Base-by-base conservation (phyloP, 2,797 vertebrate genomes). In the Tenualosa ilisha region DNA sequence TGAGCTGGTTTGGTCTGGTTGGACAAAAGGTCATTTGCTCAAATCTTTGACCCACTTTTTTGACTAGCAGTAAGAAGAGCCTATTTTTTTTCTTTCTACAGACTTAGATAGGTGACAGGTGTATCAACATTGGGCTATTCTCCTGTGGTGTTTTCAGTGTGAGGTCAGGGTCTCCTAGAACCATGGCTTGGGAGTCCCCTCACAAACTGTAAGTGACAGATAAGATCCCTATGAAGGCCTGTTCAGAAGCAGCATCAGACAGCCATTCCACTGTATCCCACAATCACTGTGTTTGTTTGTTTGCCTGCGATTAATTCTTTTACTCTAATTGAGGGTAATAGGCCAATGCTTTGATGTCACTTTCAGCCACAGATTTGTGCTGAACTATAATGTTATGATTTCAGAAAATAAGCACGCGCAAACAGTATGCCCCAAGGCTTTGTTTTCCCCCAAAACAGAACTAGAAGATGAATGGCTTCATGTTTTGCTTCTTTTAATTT, bases 271-370 rank as follows among this genome's bases (percentile, higher is more conserved):
- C 72, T 79, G 40, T 20, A 43, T 79, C 20, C 37, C 20, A 24
- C 22, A n/a, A 24, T 63, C 22, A 63, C 22, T 63, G n/a, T 63
- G 59, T 63, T 63, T 63, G 22, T 63, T 7, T 63, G 6, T 63
- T 2, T 63, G 59, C 50, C 8, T 63, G n/a, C n/a, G 8, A 24
- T 63, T 63, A 24, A 63, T 63, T 63, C 6, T 63, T 63, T 63
- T 63, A 63, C 59, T 63, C 54, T 63, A 63, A 63, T 63, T 63
- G n/a, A 26, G 59, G 59, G 59, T 63, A 63, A 63, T 63, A 24
- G 54, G 20, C 54, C 54, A 56, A 22, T 24, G n/a, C n/a, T 63
- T n/a, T 63, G n/a, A 63, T 63, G 59, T 24, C 22, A 24, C 59
- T 24, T 9, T 63, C 22, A 63, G 59, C 59, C 6, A 63, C 22